phyloP scores from a whole-genome alignment of 1,140 invertebrate genomes.

The Drosophila parvula region DNA sequence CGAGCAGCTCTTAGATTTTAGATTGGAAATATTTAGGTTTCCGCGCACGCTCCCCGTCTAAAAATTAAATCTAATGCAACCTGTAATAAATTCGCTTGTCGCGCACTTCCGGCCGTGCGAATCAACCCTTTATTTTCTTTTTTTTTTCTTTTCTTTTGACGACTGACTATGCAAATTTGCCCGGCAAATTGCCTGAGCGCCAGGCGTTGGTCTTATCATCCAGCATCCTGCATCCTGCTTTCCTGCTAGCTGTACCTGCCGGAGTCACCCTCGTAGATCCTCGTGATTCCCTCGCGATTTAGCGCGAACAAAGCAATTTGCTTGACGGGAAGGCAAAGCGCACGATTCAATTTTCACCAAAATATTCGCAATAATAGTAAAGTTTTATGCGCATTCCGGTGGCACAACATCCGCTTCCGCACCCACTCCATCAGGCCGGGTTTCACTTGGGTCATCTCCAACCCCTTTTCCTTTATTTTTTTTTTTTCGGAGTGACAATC shows the following conservation, averaged over 20 bases:
- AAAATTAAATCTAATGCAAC: conserved; percentile 83
- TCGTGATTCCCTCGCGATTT: conserved; percentile 70
- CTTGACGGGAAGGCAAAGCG: conserved; percentile 16
- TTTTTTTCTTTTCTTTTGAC: conserved; percentile 35
- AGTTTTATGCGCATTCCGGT: conserved; percentile 66
- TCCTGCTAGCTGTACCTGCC: conserved; percentile 47
- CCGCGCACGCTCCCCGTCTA: conserved; percentile 51
- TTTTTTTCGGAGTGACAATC: conserved; percentile 61
- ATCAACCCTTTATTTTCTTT: conserved; percentile 61
- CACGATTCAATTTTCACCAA: conserved; percentile 53
- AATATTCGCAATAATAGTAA: conserved; percentile 68
- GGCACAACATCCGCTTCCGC: conserved; percentile 48
- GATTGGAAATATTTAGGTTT: conserved; percentile 34
- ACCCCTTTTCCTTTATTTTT: conserved; percentile 10
- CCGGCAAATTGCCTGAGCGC: conserved; percentile 58
- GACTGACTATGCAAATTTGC: conserved; percentile 66
- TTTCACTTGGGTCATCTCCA: conserved; percentile 6
- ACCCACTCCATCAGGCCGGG: background rate
- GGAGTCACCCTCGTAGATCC: conserved; percentile 43
- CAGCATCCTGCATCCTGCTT: conserved; percentile 35
- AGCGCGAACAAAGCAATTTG: conserved; percentile 71
- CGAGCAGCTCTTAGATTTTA: background rate
- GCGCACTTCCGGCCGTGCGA: conserved; percentile 63
- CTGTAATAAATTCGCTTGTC: conserved; percentile 81
- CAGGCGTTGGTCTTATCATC: conserved; percentile 57